phyloP scores from a whole-genome alignment of 2,113 vertebrate species.

The Phoxinus phoxinus region DNA sequence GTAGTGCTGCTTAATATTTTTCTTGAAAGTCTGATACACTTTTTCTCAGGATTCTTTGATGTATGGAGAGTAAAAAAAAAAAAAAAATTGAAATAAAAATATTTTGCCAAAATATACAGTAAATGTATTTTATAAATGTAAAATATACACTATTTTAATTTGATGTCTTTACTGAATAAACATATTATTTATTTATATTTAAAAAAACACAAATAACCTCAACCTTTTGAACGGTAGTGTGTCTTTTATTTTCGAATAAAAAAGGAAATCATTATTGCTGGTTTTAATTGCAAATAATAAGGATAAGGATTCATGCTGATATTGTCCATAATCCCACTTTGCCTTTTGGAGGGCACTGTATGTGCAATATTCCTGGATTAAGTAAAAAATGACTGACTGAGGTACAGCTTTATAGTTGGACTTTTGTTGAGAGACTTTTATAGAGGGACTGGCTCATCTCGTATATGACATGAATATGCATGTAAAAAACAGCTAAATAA shows the following conservation, averaged over 20 bases:
- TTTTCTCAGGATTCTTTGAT: background rate
- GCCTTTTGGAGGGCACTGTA: background rate
- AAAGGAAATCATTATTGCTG: background rate
- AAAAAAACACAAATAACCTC: background rate
- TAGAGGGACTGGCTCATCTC: background rate
- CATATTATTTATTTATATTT: background rate
- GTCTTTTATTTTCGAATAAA: background rate
- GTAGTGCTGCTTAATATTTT: background rate
- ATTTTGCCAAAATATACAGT: background rate
- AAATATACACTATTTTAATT: too few relatives aligned
- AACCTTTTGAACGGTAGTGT: background rate
- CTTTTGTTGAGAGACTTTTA: background rate
- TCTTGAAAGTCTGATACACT: background rate
- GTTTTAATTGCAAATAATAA: background rate
- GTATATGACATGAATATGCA: background rate
- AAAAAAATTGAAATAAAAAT: background rate
- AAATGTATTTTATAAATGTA: too few relatives aligned
- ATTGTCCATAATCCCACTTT: background rate
- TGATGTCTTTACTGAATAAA: background rate
- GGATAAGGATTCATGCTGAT: background rate
- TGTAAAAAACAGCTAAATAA: too few relatives aligned
- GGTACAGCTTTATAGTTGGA: background rate
- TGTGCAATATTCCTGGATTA: background rate
- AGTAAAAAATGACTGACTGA: background rate
- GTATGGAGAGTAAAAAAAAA: background rate